These are phyloP conservation scores for Ooceraea biroi DNA, from an alignment of 1,140 invertebrate genomes.

Conservation along the genomic window DNA sequence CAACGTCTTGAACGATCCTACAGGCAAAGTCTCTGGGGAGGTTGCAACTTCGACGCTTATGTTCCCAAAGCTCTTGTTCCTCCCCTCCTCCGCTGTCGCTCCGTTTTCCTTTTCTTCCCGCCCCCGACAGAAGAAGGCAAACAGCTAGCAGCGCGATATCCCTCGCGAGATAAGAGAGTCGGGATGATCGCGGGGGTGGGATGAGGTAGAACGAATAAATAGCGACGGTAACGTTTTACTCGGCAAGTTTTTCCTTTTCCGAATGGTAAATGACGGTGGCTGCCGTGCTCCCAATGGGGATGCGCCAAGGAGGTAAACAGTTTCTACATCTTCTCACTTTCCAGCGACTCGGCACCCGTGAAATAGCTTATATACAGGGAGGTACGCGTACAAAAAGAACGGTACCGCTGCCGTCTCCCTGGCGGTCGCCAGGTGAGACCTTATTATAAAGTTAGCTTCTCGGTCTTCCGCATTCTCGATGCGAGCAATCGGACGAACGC, in stretches of 20 bases:
- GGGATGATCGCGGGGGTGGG: conserved; percentile 63
- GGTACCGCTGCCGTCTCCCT: not conserved
- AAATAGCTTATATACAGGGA: conserved; percentile 59
- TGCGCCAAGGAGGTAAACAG: not conserved
- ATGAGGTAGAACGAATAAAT: conserved; percentile 68
- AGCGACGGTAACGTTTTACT: conserved; percentile 67
- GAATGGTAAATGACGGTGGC: conserved; percentile 71
- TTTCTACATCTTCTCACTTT: conserved; percentile 15
- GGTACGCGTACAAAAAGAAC: conserved; percentile 1
- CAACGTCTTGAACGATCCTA: not conserved
- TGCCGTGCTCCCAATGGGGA: conserved; percentile 47
- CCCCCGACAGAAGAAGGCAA: conserved; percentile 4
- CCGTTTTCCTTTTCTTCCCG: not conserved
- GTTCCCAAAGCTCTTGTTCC: conserved; percentile 25
- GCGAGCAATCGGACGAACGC: not conserved
- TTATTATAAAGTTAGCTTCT: not conserved
- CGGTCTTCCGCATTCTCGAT: not conserved
- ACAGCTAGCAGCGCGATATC: conserved; percentile 38
- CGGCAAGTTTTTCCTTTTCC: conserved; percentile 53
- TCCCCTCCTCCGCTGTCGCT: no score
- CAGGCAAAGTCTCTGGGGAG: conserved; percentile 3
- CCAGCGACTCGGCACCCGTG: conserved; percentile 61
- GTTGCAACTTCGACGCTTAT: conserved; percentile 43
- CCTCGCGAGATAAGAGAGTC: conserved; percentile 72
- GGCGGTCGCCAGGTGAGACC: not conserved